Base-by-base conservation (phyloP, 2,113 vertebrate species). In the Anas platyrhynchos region DNA sequence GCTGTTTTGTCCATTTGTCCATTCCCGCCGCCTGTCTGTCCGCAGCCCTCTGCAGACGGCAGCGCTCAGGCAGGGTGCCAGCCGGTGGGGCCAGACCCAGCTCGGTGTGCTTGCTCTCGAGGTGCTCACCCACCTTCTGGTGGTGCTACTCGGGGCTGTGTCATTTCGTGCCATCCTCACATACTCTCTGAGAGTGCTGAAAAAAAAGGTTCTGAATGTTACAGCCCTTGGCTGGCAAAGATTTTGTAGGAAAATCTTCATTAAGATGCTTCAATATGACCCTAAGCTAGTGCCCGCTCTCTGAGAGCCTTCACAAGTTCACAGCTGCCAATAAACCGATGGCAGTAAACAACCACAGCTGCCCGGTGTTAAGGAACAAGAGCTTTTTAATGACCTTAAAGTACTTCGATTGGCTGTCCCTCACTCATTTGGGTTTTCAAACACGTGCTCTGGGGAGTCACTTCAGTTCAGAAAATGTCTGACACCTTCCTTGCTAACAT, bases 61-160 rank as follows among this genome's bases (percentile, higher is more conserved):
- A 91, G 69, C 4, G 0, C 34, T 36, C 0, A 10, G 62, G 15
- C 10, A n/a, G 23, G 34, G 20, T 68, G 73, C 26, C 48, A 61
- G 43, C 12, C 46, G 0, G 0, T 0, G 3, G 59, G 32, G 48
- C 13, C 63, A 67, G 50, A 80, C 15, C 50, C 27, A 67, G 41
- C 13, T 55, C 17, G 26, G 16, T 21, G 4, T 20, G 27, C 10
- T 38, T 4, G 0, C 29, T 78, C 41, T 81, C 8, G 8, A 27
- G 74, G 54, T 46, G 31, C 20, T 32, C 62, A 58, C 32, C 6
- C 36, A 55, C 52, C 41, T 94, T 66, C 38, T 76, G 41, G 41
- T 41, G 41, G 41, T 41, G 66, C 15, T 44, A 31, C 26, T 86
- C 16, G 41, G 54, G 56, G n/a, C 54, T 63, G 4, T 73, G 21